These are phyloP conservation scores for Coturnix japonica DNA, from an alignment of 2,113 vertebrate species.

Conservation along the genomic window DNA sequence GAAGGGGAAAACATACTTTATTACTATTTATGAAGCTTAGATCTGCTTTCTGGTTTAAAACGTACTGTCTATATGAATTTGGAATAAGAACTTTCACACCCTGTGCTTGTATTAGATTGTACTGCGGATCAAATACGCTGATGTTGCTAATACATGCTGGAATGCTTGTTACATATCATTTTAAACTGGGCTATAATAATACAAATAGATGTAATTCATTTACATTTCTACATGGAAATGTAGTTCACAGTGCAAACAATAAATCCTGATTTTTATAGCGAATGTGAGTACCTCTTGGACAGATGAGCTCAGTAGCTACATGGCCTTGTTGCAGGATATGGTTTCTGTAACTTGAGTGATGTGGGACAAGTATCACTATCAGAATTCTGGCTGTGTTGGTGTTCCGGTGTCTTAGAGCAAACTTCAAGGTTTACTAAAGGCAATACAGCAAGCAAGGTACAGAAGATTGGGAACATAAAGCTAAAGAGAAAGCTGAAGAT, in stretches of 20 bases:
- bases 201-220: slow-evolving; percentile 44
- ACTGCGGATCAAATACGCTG: background rate
- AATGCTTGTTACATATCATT: slow-evolving; percentile 2
- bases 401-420: background rate
- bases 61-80: background rate
- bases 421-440: background rate
- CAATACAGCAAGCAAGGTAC: background rate
- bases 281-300: background rate
- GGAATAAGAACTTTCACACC: background rate
- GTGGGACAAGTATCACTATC: background rate
- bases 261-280: slow-evolving; percentile 64
- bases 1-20: background rate
- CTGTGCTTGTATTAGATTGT: background rate
- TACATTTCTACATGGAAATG: slow-evolving; percentile 39
- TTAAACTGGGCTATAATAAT: slow-evolving; percentile 29
- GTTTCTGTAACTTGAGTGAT: background rate
- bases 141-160: background rate
- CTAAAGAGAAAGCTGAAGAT: background rate
- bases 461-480: background rate
- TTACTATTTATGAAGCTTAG: background rate
- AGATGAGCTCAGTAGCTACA: background rate
- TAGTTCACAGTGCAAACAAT: slow-evolving; percentile 53
- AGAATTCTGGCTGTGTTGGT: background rate
- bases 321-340: background rate
- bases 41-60: background rate